Evolutionary conservation across 2,113 vertebrate genomes (phyloP).

Genomic region (Micromys minutus): DNA sequence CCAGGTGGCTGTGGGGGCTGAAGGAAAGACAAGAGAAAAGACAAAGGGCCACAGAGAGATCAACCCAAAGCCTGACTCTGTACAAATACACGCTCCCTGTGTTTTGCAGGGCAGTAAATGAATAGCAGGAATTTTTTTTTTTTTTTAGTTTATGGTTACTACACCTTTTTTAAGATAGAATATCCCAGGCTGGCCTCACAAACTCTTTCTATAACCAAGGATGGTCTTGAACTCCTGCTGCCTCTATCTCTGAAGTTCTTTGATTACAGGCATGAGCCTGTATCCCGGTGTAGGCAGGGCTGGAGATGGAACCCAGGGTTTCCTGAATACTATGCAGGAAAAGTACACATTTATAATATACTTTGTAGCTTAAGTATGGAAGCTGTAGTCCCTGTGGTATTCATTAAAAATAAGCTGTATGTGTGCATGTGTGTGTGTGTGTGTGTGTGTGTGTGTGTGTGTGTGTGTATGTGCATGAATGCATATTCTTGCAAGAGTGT

Average conservation of each 20-base stretch:
- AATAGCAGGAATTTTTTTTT: too few species aligned
- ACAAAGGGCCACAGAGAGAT: neutral
- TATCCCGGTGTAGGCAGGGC: neutral
- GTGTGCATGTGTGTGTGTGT: neutral
- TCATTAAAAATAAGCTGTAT: neutral
- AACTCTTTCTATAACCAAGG: neutral
- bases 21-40: neutral
- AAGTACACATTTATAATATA: neutral
- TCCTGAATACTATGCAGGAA: neutral
- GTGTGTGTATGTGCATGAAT: too few species aligned
- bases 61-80: neutral
- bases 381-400: neutral
- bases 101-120: neutral
- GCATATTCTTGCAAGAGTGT: too few species aligned
- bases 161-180: neutral
- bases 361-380: neutral
- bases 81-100: neutral
- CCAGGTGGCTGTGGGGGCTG: neutral
- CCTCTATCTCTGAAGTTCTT: neutral
- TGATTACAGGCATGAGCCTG: neutral
- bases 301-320: neutral
- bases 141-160: neutral
- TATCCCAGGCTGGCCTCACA: neutral
- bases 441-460: neutral
- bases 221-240: neutral